Conservation (phyloP, 53 echinoderm and acorn worm genomes). For the Arbacia lixula region DNA sequence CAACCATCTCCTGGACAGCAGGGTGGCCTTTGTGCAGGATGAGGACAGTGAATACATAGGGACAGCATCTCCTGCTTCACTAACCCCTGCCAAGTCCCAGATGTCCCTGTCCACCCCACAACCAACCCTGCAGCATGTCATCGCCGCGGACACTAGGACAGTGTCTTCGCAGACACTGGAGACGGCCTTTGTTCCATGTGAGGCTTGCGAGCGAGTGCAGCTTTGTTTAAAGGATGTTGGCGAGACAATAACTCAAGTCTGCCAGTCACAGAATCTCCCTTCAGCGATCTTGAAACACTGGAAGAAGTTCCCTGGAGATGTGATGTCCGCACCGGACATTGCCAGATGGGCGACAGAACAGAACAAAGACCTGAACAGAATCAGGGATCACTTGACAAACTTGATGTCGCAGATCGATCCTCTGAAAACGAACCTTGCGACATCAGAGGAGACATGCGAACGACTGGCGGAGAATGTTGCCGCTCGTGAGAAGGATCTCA, state of each 20-base stretch:
- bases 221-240: slow-evolving; percentile 77
- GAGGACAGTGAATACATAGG: slow-evolving; percentile 33
- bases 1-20: slow-evolving; percentile 37
- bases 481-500: slow-evolving; percentile 68
- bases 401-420: slow-evolving; percentile 82
- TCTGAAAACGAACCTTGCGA: slow-evolving; percentile 64
- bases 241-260: slow-evolving; percentile 72
- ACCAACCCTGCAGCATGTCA: neutral
- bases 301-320: slow-evolving; percentile 42
- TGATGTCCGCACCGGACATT: slow-evolving; percentile 80
- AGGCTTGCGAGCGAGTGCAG: slow-evolving; percentile 87
- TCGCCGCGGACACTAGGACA: slow-evolving; percentile 78
- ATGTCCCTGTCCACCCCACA: neutral
- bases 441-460: slow-evolving; percentile 63
- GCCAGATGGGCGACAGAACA: slow-evolving; percentile 79
- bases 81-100: slow-evolving; percentile 27
- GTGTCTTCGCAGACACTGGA: slow-evolving; percentile 89
- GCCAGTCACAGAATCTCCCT: slow-evolving; percentile 74
- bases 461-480: slow-evolving; percentile 61
- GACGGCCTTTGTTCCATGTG: slow-evolving; percentile 97
- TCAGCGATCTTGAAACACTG: slow-evolving; percentile 76
- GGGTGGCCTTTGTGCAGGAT: slow-evolving; percentile 30
- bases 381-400: slow-evolving; percentile 69
- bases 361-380: slow-evolving; percentile 75
- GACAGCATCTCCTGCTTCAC: slow-evolving; percentile 22